A percentile compares a stretch with the other conserved stretches of the same genome.
Evolutionary conservation across 2,888 invertebrate species (phyloP).

Genomic region (Carpatolechia fugitivella): DNA sequence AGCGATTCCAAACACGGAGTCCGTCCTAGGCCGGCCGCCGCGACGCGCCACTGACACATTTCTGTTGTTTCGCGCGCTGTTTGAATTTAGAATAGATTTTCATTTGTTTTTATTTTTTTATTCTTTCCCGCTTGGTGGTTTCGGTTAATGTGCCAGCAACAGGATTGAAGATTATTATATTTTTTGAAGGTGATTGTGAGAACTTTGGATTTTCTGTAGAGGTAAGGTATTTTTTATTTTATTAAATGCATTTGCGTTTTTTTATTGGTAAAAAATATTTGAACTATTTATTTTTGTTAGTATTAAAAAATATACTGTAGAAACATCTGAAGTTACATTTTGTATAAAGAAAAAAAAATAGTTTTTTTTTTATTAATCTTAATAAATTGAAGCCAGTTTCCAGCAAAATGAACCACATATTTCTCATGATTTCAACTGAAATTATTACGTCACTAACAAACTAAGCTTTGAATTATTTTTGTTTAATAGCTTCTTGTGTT

Average conservation of each 20-base stretch:
- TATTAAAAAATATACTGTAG: too few relatives aligned
- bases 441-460: too few relatives aligned
- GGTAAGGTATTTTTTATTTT: conserved; percentile 50
- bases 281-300: too few relatives aligned
- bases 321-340: too few relatives aligned
- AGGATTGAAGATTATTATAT: conserved; percentile 7
- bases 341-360: too few relatives aligned
- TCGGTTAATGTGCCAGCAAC: conserved; percentile 47
- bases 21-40: conserved; percentile 68
- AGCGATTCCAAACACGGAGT: conserved; percentile 57
- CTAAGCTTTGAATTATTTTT: too few relatives aligned
- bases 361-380: too few relatives aligned
- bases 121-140: conserved; percentile 56
- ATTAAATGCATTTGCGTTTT: too few relatives aligned
- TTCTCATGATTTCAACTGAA: too few relatives aligned
- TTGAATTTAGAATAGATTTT: conserved; percentile 71
- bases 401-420: too few relatives aligned
- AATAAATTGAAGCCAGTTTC: too few relatives aligned
- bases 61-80: conserved; percentile 68
- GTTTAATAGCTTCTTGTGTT: too few relatives aligned
- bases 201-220: conserved; percentile 34
- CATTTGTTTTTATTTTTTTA: conserved; percentile 48
- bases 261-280: neutral
- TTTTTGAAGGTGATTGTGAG: neutral
- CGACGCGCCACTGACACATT: conserved; percentile 78